Evolutionary conservation across 2,113 vertebrate genomes (phyloP).

Genomic region (Gasterosteus nipponicus): DNA sequence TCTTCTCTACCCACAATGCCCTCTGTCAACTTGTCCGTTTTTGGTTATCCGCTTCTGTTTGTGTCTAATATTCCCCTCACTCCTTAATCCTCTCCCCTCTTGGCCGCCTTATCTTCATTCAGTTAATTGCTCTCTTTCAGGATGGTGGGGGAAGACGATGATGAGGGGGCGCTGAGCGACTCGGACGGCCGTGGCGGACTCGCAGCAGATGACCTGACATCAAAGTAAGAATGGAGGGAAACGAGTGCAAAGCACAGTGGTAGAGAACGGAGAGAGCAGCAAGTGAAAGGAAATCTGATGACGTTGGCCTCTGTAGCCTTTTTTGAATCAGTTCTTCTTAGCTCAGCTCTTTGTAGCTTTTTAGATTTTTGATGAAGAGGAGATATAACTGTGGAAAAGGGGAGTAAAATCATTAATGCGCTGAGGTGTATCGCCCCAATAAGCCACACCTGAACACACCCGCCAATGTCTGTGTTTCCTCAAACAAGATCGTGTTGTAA

Average conservation of each 20-base stretch:
- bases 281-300: not conserved
- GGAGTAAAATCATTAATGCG: not conserved
- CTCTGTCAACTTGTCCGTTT: not conserved
- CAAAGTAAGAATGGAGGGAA: slow-evolving; percentile 86
- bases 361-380: not conserved
- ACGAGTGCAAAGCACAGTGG: not conserved
- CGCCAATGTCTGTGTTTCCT: slow-evolving; percentile 9
- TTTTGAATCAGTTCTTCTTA: not conserved
- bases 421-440: not conserved
- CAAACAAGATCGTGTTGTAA: not conserved
- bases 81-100: not conserved
- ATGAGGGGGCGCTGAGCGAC: slow-evolving; percentile 92
- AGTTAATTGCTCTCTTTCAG: slow-evolving; percentile 71
- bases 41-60: not conserved
- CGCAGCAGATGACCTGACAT: slow-evolving; percentile 86
- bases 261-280: not conserved
- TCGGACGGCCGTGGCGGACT: slow-evolving; percentile 85
- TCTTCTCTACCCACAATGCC: not conserved
- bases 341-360: not conserved
- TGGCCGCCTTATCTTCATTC: not conserved
- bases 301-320: not conserved
- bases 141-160: slow-evolving; percentile 90
- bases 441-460: slow-evolving; percentile 13
- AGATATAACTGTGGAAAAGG: not conserved
- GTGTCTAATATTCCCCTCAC: not conserved